Evolutionary conservation across 2,797 vertebrate species (phyloP).

Genomic region (Darevskia nairensis): DNA sequence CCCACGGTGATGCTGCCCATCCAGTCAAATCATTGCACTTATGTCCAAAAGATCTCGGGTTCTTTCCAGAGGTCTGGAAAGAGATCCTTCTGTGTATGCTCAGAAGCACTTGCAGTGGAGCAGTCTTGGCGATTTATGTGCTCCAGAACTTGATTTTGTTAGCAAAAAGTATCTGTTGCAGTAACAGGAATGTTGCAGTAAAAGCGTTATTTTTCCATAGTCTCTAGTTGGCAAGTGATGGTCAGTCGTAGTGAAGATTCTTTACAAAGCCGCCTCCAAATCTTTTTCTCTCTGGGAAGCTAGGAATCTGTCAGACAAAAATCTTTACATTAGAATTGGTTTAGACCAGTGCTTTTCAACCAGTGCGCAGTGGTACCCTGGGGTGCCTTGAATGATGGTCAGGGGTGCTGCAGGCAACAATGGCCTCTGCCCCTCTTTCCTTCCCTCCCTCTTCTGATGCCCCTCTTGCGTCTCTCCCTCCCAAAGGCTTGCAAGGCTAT

Average conservation of each 20-base stretch:
- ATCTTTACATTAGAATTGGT: constrained; percentile 1
- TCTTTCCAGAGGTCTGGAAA: constrained; percentile 30
- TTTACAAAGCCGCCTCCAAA: constrained; percentile 87
- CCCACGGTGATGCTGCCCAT: constrained; percentile 34
- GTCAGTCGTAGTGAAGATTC: constrained; percentile 92
- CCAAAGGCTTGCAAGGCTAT: too few species aligned
- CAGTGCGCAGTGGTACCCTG: too few species aligned
- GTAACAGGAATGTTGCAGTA: constrained; percentile 40
- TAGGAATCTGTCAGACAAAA: constrained; percentile 82
- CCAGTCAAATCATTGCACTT: constrained; percentile 59
- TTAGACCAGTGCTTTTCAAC: too few species aligned
- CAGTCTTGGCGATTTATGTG: neutral
- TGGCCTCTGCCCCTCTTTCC: too few species aligned
- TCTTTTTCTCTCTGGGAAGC: constrained; percentile 91
- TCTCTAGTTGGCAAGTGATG: neutral
- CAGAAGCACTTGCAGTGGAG: constrained; percentile 38
- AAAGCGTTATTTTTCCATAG: constrained; percentile 19
- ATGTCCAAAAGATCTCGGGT: constrained; percentile 54
- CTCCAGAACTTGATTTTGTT: constrained; percentile 29
- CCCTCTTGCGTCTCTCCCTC: too few species aligned
- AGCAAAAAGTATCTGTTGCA: constrained; percentile 25
- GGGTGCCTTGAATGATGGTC: too few species aligned
- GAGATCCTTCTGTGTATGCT: constrained; percentile 26
- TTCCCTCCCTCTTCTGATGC: too few species aligned
- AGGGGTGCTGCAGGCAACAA: too few species aligned